Conservation (phyloP, 1,140 invertebrate genomes). For the Caerostris darwini region DNA sequence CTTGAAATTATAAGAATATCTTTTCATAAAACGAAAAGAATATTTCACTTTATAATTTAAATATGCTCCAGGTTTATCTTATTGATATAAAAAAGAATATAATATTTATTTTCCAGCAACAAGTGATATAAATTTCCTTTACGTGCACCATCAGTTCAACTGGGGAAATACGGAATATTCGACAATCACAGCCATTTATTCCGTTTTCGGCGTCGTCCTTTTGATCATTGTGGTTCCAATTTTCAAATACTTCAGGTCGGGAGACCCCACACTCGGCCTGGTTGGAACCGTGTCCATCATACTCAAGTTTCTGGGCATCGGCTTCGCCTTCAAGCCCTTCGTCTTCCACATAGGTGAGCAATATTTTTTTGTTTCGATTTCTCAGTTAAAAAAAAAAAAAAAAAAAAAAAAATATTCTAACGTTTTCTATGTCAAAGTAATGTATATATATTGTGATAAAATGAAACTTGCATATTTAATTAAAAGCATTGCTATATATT, state of each 20-base stretch:
- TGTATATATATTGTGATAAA: too few relatives aligned
- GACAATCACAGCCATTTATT: constrained; percentile 58
- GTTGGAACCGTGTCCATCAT: constrained; percentile 51
- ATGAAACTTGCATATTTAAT: too few relatives aligned
- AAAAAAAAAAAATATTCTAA: too few relatives aligned
- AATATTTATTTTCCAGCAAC: constrained; percentile 52
- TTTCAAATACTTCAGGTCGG: constrained; percentile 32
- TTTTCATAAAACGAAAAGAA: too few relatives aligned
- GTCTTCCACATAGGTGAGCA: constrained; percentile 61
- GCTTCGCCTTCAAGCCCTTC: not conserved
- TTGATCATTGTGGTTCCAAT: constrained; percentile 41
- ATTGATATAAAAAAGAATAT: not conserved
- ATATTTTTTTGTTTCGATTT: too few relatives aligned
- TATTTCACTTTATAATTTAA: not conserved
- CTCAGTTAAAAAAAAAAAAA: too few relatives aligned
- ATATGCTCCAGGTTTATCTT: not conserved
- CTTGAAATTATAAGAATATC: too few relatives aligned
- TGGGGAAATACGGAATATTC: constrained; percentile 68
- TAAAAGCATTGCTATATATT: too few relatives aligned
- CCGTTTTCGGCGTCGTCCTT: constrained; percentile 20
- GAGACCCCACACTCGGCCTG: constrained; percentile 50
- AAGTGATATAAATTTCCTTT: constrained; percentile 58
- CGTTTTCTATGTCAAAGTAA: too few relatives aligned
- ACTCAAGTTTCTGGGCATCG: constrained; percentile 47
- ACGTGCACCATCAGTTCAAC: constrained; percentile 66